phyloP scores from a whole-genome alignment of 2,888 invertebrate species.

The Spodoptera picta region DNA sequence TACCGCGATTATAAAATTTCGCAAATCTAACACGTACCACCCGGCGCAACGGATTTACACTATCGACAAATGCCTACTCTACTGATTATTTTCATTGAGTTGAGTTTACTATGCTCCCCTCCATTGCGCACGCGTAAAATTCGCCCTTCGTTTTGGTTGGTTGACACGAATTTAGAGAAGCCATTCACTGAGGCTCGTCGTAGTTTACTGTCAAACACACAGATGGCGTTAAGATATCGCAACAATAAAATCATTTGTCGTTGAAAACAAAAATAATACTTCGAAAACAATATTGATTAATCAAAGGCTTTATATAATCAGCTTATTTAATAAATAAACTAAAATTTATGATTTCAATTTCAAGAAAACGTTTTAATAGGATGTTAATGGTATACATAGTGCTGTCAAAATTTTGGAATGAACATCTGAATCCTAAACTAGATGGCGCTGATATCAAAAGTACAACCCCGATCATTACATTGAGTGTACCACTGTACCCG shows the following conservation, averaged over 20 bases:
- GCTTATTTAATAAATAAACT: accelerated
- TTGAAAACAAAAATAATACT: background rate
- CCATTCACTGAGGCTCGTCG: slow-evolving; percentile 37
- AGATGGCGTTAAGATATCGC: slow-evolving; percentile 52
- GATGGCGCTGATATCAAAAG: slow-evolving; percentile 65
- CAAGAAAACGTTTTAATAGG: background rate
- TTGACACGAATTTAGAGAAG: slow-evolving; percentile 32
- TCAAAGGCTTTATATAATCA: background rate
- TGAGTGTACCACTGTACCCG: slow-evolving; percentile 31
- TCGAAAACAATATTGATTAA: background rate
- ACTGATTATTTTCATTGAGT: slow-evolving; percentile 77
- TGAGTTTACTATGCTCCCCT: slow-evolving; percentile 74
- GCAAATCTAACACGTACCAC: slow-evolving; percentile 53
- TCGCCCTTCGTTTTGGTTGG: slow-evolving; percentile 70
- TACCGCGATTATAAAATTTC: slow-evolving; percentile 67
- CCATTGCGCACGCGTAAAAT: slow-evolving; percentile 82
- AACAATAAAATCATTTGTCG: background rate
- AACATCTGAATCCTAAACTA: slow-evolving; percentile 11
- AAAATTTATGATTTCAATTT: too few species aligned
- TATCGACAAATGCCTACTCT: slow-evolving; percentile 74
- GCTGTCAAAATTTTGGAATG: slow-evolving; percentile 3
- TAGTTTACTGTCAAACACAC: slow-evolving; percentile 28
- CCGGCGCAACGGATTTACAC: slow-evolving; percentile 45
- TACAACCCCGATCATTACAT: slow-evolving; percentile 75
- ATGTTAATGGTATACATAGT: background rate